Percentiles rank a stretch among this genome's conserved stretches.
Evolutionary conservation across 2,113 vertebrate species (phyloP).

Genomic region (Puntigrus tetrazona): DNA sequence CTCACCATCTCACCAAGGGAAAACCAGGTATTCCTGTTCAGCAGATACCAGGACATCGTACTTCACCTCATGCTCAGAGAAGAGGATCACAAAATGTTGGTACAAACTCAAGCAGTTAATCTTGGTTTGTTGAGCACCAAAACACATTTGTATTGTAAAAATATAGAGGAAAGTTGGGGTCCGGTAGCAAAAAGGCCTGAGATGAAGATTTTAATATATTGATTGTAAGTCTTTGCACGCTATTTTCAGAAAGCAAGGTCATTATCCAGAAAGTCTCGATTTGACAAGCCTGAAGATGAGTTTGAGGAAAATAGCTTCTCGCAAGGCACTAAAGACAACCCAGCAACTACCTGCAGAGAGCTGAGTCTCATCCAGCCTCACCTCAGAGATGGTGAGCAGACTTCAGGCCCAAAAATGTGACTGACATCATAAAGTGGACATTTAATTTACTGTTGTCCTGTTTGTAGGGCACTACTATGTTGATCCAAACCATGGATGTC

Average conservation of each 20-base stretch:
- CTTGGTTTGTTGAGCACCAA: conserved; percentile 1
- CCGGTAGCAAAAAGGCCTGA: background rate
- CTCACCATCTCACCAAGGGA: conserved; percentile 61
- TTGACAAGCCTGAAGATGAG: conserved; percentile 35
- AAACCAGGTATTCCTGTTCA: conserved; percentile 62
- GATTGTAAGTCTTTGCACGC: background rate
- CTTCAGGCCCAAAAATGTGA: background rate
- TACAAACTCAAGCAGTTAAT: conserved; percentile 38
- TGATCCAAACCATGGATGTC: conserved; percentile 79
- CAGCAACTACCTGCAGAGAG: conserved; percentile 75
- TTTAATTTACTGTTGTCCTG: background rate
- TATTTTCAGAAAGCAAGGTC: conserved; percentile 45
- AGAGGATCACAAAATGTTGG: conserved; percentile 65
- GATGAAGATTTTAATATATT: background rate
- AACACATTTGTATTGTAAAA: background rate
- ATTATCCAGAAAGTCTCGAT: conserved; percentile 40
- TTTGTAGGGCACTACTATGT: conserved; percentile 75
- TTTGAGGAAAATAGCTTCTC: conserved; percentile 23
- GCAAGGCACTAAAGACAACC: conserved; percentile 69
- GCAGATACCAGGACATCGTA: background rate
- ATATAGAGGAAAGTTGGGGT: background rate
- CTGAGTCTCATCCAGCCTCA: conserved; percentile 67
- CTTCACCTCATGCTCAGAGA: background rate
- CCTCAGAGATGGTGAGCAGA: conserved; percentile 69
- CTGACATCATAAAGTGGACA: background rate